Evolutionary conservation across 2,797 vertebrate species (phyloP).

Genomic region (Malurus splendens): DNA sequence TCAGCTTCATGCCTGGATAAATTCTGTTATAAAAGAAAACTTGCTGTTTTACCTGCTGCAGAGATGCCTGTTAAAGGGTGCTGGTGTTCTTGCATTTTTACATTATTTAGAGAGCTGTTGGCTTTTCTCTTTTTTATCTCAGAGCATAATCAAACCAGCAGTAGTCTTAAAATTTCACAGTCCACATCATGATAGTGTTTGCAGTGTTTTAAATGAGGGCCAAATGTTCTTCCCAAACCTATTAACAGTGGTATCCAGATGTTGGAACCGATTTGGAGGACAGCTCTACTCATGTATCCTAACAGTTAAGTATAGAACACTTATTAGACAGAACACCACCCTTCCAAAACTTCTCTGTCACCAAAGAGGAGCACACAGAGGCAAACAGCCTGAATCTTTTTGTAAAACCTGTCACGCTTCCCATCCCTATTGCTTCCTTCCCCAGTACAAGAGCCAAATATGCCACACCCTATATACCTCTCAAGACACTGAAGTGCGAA

Average conservation of each 20-base stretch:
- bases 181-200: slow-evolving; percentile 43
- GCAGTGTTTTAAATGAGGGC: slow-evolving; percentile 61
- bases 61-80: neutral
- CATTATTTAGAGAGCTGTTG: neutral
- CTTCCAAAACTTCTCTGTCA: neutral
- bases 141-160: slow-evolving; percentile 60
- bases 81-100: slow-evolving; percentile 18
- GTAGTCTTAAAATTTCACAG: slow-evolving; percentile 61
- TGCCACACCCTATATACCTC: neutral
- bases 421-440: neutral
- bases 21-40: neutral
- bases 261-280: slow-evolving; percentile 57
- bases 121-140: slow-evolving; percentile 50
- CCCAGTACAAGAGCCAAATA: neutral
- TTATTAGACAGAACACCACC: neutral
- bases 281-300: slow-evolving; percentile 12
- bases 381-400: neutral
- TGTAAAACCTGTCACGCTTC: neutral
- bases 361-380: neutral
- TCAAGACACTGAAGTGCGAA: neutral
- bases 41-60: neutral
- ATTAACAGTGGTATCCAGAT: slow-evolving; percentile 62
- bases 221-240: slow-evolving; percentile 55
- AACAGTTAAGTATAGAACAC: neutral
- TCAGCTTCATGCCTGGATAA: neutral